Percentiles rank a stretch among this genome's conserved stretches.
These are phyloP conservation scores for Cistogaster globosa DNA, from an alignment of 2,888 invertebrate genomes.

Conservation along the genomic window DNA sequence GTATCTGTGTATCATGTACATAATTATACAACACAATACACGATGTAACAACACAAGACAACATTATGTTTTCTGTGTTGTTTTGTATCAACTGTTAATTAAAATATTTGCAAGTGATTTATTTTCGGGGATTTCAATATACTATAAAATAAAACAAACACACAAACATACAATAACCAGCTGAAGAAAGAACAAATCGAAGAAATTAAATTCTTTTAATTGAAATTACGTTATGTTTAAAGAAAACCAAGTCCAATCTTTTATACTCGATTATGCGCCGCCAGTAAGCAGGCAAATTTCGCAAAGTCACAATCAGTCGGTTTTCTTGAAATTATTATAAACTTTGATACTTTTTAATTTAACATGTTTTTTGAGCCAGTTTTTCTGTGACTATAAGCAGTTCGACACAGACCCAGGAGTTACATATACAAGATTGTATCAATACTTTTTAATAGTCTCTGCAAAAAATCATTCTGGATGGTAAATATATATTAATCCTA, in stretches of 20 bases:
- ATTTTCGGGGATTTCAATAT: conserved; percentile 59
- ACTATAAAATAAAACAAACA: conserved; percentile 11
- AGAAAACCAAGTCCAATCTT: neutral
- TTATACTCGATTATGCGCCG: neutral
- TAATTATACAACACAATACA: conserved; percentile 64
- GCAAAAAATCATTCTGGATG: no score
- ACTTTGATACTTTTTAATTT: no score
- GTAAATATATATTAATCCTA: no score
- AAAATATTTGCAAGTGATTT: conserved; percentile 71
- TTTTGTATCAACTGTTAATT: conserved; percentile 69
- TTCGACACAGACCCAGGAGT: no score
- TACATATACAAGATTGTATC: no score
- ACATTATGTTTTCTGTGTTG: conserved; percentile 59
- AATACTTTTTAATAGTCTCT: no score
- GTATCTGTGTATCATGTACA: conserved; percentile 51
- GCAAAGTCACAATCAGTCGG: no score
- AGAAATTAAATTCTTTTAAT: conserved; percentile 29
- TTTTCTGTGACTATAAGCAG: no score
- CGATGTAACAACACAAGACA: conserved; percentile 65
- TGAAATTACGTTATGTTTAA: neutral
- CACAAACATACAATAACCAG: conserved; percentile 21
- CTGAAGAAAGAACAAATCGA: conserved; percentile 12
- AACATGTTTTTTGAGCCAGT: no score
- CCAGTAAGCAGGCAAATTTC: neutral
- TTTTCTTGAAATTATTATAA: no score